phyloP scores from a whole-genome alignment of 2,113 vertebrate genomes.

The Phalacrocorax brasilianus region DNA sequence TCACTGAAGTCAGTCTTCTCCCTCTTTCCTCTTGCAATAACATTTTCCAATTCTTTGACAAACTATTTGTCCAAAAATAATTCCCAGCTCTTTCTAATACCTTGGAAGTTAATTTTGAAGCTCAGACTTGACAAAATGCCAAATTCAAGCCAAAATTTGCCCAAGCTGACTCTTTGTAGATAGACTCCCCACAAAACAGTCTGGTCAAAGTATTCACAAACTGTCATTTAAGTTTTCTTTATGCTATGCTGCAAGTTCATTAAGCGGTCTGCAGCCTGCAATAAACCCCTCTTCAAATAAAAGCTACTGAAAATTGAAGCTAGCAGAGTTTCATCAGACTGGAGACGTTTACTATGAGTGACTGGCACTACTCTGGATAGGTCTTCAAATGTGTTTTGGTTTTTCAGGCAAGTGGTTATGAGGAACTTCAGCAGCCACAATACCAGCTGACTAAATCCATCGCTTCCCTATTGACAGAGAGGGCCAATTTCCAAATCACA shows the following conservation, averaged over 20 bases:
- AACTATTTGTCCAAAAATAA: not conserved
- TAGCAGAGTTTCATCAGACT: not conserved
- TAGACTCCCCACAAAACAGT: not conserved
- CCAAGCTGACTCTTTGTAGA: not conserved
- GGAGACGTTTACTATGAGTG: not conserved
- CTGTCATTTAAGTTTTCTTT: not conserved
- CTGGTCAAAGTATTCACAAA: not conserved
- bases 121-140: not conserved
- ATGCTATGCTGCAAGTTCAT: not conserved
- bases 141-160: not conserved
- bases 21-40: not conserved
- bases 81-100: not conserved
- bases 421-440: slow-evolving; percentile 7
- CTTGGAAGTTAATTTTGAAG: not conserved
- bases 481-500: slow-evolving; percentile 36
- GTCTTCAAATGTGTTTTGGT: not conserved
- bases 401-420: not conserved
- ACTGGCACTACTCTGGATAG: not conserved
- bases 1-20: not conserved
- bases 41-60: not conserved
- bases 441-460: slow-evolving; percentile 54
- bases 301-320: not conserved
- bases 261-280: not conserved
- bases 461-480: slow-evolving; percentile 45
- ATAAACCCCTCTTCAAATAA: not conserved